These are phyloP conservation scores for Microhierax caerulescens DNA, from an alignment of 2,797 vertebrate species.

Conservation along the genomic window DNA sequence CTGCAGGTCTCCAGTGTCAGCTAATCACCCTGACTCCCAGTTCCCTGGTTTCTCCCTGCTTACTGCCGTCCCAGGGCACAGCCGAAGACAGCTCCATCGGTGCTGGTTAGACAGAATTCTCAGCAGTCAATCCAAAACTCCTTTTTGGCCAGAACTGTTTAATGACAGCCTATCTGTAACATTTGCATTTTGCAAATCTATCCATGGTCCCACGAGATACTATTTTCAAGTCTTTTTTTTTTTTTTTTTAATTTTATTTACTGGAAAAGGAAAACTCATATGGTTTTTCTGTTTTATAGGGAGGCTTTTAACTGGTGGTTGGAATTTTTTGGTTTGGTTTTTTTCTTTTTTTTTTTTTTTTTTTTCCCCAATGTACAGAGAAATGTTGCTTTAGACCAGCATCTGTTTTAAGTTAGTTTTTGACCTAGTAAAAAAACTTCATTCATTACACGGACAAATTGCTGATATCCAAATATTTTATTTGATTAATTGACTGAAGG, in stretches of 20 bases:
- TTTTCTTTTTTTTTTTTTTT: not conserved
- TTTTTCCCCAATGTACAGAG: not conserved
- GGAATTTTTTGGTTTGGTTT: not conserved
- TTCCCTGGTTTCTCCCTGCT: not conserved
- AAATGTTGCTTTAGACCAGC: not conserved
- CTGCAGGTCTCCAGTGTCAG: not conserved
- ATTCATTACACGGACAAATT: conserved; percentile 48
- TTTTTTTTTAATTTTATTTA: not conserved
- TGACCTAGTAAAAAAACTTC: not conserved
- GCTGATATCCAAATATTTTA: conserved; percentile 49
- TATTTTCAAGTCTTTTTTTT: not conserved
- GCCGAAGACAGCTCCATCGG: not conserved
- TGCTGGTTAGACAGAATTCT: not conserved
- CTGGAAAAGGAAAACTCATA: not conserved
- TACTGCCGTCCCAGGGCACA: not conserved
- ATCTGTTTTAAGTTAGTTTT: conserved; percentile 57
- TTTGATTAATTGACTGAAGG: conserved; percentile 45
- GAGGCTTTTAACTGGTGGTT: not conserved
- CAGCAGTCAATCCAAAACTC: not conserved
- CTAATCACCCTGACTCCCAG: not conserved
- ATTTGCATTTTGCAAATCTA: not conserved
- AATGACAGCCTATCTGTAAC: not conserved
- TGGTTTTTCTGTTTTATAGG: not conserved
- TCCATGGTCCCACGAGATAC: not conserved
- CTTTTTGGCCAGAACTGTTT: not conserved